A percentile compares a stretch with the other conserved stretches of the same genome.
Conservation (phyloP, 2,888 invertebrate species). For the Cremastinae sp. region DNA sequence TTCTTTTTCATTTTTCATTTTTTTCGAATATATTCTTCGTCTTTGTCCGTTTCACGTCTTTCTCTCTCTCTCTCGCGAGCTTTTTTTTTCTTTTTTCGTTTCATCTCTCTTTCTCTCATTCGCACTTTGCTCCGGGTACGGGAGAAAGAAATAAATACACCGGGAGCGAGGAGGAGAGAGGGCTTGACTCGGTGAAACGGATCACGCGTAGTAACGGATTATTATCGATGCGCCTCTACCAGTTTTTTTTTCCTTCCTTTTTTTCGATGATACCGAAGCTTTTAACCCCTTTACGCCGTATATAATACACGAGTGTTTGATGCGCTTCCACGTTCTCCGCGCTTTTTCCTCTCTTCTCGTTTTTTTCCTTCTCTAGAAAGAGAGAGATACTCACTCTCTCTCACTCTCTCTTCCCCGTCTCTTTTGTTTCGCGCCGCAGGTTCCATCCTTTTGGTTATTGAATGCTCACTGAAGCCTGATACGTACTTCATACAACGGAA, state of each 20-base stretch:
- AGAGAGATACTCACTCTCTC: no score
- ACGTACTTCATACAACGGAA: not conserved
- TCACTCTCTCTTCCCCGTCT: constrained; percentile 13
- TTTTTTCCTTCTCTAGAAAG: no score
- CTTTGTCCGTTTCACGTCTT: constrained; percentile 41
- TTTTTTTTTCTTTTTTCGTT: constrained; percentile 25
- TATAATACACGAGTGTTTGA: constrained; percentile 50
- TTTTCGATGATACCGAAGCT: constrained; percentile 60
- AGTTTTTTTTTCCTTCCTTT: not conserved
- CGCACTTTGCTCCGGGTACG: constrained; percentile 29
- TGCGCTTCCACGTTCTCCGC: constrained; percentile 42
- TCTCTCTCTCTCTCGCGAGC: constrained; percentile 4
- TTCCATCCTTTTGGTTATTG: constrained; percentile 40
- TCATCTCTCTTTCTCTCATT: constrained; percentile 42
- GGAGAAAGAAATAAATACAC: constrained; percentile 15
- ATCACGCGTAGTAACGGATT: constrained; percentile 60
- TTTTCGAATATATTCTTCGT: constrained; percentile 31
- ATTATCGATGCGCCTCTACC: constrained; percentile 60
- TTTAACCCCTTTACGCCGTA: constrained; percentile 54
- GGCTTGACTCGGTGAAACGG: constrained; percentile 51
- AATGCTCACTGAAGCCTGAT: constrained; percentile 21
- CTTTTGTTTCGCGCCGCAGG: constrained; percentile 34
- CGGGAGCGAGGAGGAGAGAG: constrained; percentile 31
- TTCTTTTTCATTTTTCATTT: constrained; percentile 44
- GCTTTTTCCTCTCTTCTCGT: constrained; percentile 15